These are phyloP conservation scores for Copidosoma floridanum DNA, from an alignment of 1,140 invertebrate genomes.

Conservation along the genomic window DNA sequence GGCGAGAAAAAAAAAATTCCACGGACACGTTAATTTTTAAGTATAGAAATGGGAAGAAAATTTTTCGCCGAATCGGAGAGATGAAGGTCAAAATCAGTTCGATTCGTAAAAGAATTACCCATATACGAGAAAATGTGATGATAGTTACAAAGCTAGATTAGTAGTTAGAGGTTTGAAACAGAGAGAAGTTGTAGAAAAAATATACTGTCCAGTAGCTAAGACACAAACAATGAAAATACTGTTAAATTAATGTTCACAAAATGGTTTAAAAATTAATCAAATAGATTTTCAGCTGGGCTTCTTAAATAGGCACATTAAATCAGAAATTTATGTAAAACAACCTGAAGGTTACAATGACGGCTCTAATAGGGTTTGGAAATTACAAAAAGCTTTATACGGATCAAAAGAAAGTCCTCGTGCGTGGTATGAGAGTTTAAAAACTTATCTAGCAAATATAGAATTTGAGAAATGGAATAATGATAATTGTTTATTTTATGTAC, in stretches of 20 bases:
- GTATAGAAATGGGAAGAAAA: too few species aligned
- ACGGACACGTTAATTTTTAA: too few species aligned
- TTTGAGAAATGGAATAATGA: constrained; percentile 1
- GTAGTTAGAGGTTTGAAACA: constrained; percentile 26
- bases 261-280: constrained; percentile 30
- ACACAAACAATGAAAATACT: constrained; percentile 23
- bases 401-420: constrained; percentile 8
- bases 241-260: constrained; percentile 21
- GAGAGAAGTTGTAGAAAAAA: constrained; percentile 21
- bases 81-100: too few species aligned
- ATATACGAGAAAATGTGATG: constrained; percentile 26
- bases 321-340: constrained; percentile 24
- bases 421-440: constrained; percentile 19
- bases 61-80: too few species aligned
- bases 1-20: too few species aligned
- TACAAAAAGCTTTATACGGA: constrained; percentile 8
- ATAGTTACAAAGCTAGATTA: constrained; percentile 28
- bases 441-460: constrained; percentile 4
- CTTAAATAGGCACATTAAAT: constrained; percentile 31
- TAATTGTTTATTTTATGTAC: neutral
- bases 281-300: constrained; percentile 49
- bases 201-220: constrained; percentile 27
- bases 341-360: constrained; percentile 8
- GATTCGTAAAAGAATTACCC: too few species aligned
- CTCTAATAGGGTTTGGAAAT: constrained; percentile 12